Base-by-base conservation (phyloP, 2,888 invertebrate genomes). In the Athetis lepigone region DNA sequence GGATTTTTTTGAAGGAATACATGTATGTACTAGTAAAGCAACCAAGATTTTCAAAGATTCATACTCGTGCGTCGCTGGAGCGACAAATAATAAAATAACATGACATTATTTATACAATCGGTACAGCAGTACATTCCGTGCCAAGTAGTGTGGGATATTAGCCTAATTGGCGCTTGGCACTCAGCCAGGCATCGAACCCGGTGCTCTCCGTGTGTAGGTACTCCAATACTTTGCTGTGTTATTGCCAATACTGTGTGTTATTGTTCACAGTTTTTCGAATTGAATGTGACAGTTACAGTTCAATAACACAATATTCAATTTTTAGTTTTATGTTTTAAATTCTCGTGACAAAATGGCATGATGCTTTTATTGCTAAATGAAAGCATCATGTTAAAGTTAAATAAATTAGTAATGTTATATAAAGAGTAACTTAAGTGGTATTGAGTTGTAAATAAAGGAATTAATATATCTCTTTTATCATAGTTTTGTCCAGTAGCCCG, bases 81-180 rank as follows among this genome's bases (percentile, higher is more conserved):
- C n/a, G n/a, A n/a, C n/a, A 23, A 69, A 58, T 29, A 37, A 67
- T 59, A 19, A 46, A 57, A 67, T 25, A 50, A 57, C 56, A 51
- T 27, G 18, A 37, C 23, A 27, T 40, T 37, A 36, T 45, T 52
- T 54, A 52, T 49, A n/a, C 33, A 5, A 21, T 13, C 29, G 18
- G 21, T 33, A 43, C 42, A 45, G 52, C 33, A 47, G 56, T 68
- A 67, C 46, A 18, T 23, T 60, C 40, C 50, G 42, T 65, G 70
- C 72, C 70, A 72, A 74, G 59, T 47, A 57, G 25, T 47, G 54
- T 33, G 43, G 55, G 57, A 61, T 70, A 69, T 78, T 68, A 75
- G 67, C 57, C 58, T 75, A 79, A 79, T 73, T 75, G 56, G 37
- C 56, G 27, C 39, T 36, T 77, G 77, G 77, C 76, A 11, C 18